phyloP scores from a whole-genome alignment of 2,113 vertebrate species.

The Sphaerodactylus townsendi region DNA sequence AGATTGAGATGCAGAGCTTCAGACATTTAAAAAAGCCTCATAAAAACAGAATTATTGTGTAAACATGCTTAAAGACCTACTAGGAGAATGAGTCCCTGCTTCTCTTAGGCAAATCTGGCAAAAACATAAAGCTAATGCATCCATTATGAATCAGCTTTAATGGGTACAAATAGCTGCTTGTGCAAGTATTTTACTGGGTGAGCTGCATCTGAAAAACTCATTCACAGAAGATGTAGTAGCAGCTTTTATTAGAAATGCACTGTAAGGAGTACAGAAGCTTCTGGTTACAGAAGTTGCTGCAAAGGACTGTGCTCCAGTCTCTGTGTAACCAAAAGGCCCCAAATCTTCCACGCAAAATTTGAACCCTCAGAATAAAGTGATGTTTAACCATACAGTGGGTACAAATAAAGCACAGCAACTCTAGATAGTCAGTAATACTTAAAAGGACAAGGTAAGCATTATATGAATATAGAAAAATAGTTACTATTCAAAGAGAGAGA shows the following conservation, averaged over 20 bases:
- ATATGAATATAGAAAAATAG: constrained; percentile 29
- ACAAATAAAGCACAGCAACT: background rate
- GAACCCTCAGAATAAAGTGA: constrained; percentile 19
- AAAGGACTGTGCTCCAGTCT: constrained; percentile 1
- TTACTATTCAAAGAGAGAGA: constrained; percentile 35
- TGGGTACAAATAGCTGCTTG: background rate
- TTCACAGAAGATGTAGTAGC: background rate
- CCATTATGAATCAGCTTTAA: background rate
- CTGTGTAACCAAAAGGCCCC: constrained; percentile 8
- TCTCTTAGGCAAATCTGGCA: too few species aligned
- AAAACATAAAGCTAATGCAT: background rate
- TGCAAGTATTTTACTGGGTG: background rate
- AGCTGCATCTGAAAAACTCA: background rate
- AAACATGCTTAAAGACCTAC: too few species aligned
- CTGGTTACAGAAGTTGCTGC: background rate
- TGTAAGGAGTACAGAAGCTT: too few species aligned
- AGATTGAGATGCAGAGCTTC: too few species aligned
- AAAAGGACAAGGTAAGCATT: background rate
- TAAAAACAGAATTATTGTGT: too few species aligned
- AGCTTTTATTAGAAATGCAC: background rate
- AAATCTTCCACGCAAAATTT: constrained; percentile 33
- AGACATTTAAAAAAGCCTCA: too few species aligned
- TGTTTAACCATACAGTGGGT: background rate
- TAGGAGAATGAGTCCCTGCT: too few species aligned
- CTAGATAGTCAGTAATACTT: background rate